Conservation (phyloP, 1,140 invertebrate species). For the Lordiphosa mommai region DNA sequence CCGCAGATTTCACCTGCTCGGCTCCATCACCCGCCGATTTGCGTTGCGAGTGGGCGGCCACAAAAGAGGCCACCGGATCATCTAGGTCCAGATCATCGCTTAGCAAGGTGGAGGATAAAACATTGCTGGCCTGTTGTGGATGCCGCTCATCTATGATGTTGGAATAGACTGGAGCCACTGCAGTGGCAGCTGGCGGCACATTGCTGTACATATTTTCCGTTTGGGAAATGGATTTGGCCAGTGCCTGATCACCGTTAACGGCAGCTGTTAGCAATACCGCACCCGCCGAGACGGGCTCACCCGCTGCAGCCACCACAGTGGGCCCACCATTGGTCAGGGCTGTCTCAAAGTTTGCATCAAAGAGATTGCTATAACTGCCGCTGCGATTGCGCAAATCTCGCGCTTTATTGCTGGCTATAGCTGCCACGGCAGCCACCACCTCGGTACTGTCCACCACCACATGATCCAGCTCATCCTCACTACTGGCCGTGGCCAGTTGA, state of each 20-base stretch:
- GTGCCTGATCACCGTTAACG: slow-evolving; percentile 29
- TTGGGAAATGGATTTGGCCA: slow-evolving; percentile 54
- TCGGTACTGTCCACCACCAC: slow-evolving; percentile 66
- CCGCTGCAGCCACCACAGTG: background rate
- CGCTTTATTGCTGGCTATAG: slow-evolving; percentile 61
- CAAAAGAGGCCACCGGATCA: slow-evolving; percentile 75
- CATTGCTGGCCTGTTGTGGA: slow-evolving; percentile 19
- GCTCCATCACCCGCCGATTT: slow-evolving; percentile 50
- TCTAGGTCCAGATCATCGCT: slow-evolving; percentile 78
- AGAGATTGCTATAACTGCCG: slow-evolving; percentile 78
- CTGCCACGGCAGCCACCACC: slow-evolving; percentile 69
- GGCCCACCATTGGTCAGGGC: slow-evolving; percentile 36
- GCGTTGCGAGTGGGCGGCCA: slow-evolving; percentile 36
- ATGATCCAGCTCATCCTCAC: slow-evolving; percentile 63
- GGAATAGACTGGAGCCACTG: slow-evolving; percentile 56
- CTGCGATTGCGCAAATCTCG: slow-evolving; percentile 71
- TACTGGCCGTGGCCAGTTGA: slow-evolving; percentile 56
- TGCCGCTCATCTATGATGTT: slow-evolving; percentile 71
- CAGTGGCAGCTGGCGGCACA: slow-evolving; percentile 43
- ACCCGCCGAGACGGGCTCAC: slow-evolving; percentile 30
- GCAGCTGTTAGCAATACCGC: slow-evolving; percentile 54
- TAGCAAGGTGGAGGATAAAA: slow-evolving; percentile 67
- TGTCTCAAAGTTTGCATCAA: slow-evolving; percentile 64
- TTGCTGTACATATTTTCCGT: slow-evolving; percentile 78
- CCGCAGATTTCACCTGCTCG: slow-evolving; percentile 80